phyloP scores from a whole-genome alignment of 2,113 vertebrate genomes.

The Spizaetus ornatus region DNA sequence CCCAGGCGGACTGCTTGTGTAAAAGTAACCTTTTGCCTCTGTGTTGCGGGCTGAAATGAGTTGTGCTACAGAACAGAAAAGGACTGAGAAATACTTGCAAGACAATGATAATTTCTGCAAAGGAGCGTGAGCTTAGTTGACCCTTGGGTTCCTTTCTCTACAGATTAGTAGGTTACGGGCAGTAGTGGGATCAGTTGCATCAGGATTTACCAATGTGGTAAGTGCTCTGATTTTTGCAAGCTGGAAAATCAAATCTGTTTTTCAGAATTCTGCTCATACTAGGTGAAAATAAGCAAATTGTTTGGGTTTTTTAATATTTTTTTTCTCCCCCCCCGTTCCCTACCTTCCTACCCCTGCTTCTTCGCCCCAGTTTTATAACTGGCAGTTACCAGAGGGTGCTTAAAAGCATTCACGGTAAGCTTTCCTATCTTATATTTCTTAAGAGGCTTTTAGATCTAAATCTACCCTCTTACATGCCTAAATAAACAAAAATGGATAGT shows the following conservation, averaged over 20 bases:
- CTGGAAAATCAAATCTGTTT: background rate
- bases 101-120: background rate
- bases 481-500: slow-evolving; percentile 33
- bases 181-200: background rate
- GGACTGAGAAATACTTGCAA: background rate
- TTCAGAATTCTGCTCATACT: background rate
- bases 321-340: background rate
- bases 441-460: background rate
- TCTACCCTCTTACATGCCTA: slow-evolving; percentile 8
- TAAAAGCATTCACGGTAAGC: background rate
- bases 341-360: background rate
- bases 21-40: background rate
- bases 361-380: background rate
- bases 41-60: background rate
- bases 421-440: background rate
- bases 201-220: background rate
- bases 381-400: background rate
- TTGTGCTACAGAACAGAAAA: background rate
- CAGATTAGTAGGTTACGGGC: background rate
- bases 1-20: background rate
- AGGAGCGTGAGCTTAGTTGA: background rate
- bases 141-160: background rate
- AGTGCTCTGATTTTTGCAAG: background rate
- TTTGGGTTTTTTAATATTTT: background rate
- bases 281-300: background rate